phyloP scores from a whole-genome alignment of 2,888 invertebrate species.

The Lasiommata megera region DNA sequence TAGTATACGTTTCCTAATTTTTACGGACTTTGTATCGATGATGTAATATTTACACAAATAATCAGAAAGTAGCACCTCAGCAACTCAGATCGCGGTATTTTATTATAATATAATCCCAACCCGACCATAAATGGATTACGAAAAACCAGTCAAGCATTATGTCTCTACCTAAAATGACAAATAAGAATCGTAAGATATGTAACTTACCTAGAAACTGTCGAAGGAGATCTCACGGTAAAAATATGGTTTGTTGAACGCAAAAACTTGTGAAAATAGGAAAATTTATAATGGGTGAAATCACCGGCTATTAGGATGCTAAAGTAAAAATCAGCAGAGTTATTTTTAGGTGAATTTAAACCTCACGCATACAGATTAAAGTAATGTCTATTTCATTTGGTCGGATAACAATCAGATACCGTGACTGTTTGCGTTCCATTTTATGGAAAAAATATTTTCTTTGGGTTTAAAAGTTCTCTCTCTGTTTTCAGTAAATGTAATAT shows the following conservation, averaged over 20 bases:
- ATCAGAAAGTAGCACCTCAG: slow-evolving; percentile 1
- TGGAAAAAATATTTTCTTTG: slow-evolving; percentile 27
- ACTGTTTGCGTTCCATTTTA: slow-evolving; percentile 38
- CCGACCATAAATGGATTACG: no score
- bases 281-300: slow-evolving; percentile 34
- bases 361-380: background rate
- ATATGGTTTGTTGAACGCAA: slow-evolving; percentile 11
- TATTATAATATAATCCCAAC: background rate
- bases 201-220: slow-evolving; percentile 14
- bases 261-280: slow-evolving; percentile 37
- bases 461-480: no score
- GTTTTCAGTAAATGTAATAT: no score
- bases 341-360: background rate
- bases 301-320: slow-evolving; percentile 16
- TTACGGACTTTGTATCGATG: slow-evolving; percentile 7
- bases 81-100: background rate
- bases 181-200: background rate
- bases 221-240: slow-evolving; percentile 22
- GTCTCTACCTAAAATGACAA: background rate
- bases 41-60: slow-evolving; percentile 17
- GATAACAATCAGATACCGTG: slow-evolving; percentile 40
- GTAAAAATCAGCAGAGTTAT: background rate
- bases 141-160: slow-evolving; percentile 2
- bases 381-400: slow-evolving; percentile 34
- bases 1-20: background rate